Base-by-base conservation (phyloP, 1,140 invertebrate species). In the Oreohelix idahoensis region DNA sequence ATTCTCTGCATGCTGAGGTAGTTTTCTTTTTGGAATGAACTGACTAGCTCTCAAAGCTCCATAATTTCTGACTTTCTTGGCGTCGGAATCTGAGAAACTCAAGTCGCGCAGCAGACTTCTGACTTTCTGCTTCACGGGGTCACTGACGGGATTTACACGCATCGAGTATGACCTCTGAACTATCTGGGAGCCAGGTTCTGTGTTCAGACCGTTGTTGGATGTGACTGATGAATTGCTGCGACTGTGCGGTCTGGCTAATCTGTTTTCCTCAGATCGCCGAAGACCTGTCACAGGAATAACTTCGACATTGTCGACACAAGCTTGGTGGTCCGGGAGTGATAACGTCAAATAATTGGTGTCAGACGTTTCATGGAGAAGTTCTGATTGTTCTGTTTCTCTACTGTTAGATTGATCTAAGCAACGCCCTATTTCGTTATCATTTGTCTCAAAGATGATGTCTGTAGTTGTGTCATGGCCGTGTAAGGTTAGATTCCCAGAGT, bases 71-170 rank as follows among this genome's bases (percentile, higher is more conserved):
- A 17, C 29, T n/a, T 1, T 26, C 51, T 42, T 79, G 2, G 51
- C 2, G 32, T 79, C 77, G 1, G 1, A 4, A 32, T 79, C 77
- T 2, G 77, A 58, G 26, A 79, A 79, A 36, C 51, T 79, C 53
- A 79, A 26, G 2, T 79, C 77, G 0, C 58, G 77, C 11, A 79
- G 36, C 32, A 79, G 32, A 15, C 32, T 76, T 29, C 63, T 32
- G n/a, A n/a, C 5, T 32, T 35, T 66, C 8, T 5, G 26, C 20
- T 23, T 58, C 10, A 58, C 53, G 10, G 53, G 53, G 10, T 58
- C 23, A 58, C 23, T 58, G 53, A 23, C 23, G 20, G 53, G 23
- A 20, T 5, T 5, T 4, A 58, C 8, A 23, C 53, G 53, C 53
- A 58, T 58, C 10, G 53, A 58, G 4, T 58, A n/a, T n/a, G 53